Base-by-base conservation (phyloP, 2,888 invertebrate species). In the Horisme vitalbata region DNA sequence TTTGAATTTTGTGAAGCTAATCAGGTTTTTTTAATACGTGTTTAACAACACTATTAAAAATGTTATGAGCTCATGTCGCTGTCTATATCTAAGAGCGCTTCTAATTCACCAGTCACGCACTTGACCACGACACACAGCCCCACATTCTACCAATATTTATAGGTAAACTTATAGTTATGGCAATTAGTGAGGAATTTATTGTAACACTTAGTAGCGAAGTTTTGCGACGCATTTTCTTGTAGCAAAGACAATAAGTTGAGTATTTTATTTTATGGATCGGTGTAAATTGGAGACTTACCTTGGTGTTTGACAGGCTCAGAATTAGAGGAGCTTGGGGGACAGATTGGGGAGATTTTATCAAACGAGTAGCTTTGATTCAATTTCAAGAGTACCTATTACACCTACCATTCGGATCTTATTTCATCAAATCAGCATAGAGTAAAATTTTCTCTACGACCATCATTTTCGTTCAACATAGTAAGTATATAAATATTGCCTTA, bases 21-120 rank as follows among this genome's bases (percentile, higher is more conserved):
- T n/a, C n/a, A n/a, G n/a, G n/a, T n/a, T n/a, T n/a, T n/a, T n/a
- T n/a, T n/a, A n/a, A n/a, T n/a, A n/a, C n/a, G n/a, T n/a, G n/a
- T n/a, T n/a, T n/a, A n/a, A n/a, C n/a, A n/a, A n/a, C n/a, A n/a
- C n/a, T n/a, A n/a, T n/a, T n/a, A n/a, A n/a, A n/a, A n/a, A n/a
- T n/a, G n/a, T n/a, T n/a, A n/a, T n/a, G n/a, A n/a, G n/a, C n/a
- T n/a, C n/a, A n/a, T n/a, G n/a, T n/a, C n/a, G n/a, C n/a, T n/a
- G n/a, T n/a, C n/a, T n/a, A 39, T 35, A 8, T 15, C 10, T 15
- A 34, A 37, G 37, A 41, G 45, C 32, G 36, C 45, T 51, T 52
- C 45, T 49, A 41, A 55, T 55, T 35, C 44, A 41, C 46, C 14
- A 38, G 49, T 52, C 48, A 55, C 45, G 48, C 52, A 31, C 49